Percentiles rank a stretch among this genome's conserved stretches.
Conservation (phyloP, 2,797 vertebrate species). For the Eospalax fontanierii region DNA sequence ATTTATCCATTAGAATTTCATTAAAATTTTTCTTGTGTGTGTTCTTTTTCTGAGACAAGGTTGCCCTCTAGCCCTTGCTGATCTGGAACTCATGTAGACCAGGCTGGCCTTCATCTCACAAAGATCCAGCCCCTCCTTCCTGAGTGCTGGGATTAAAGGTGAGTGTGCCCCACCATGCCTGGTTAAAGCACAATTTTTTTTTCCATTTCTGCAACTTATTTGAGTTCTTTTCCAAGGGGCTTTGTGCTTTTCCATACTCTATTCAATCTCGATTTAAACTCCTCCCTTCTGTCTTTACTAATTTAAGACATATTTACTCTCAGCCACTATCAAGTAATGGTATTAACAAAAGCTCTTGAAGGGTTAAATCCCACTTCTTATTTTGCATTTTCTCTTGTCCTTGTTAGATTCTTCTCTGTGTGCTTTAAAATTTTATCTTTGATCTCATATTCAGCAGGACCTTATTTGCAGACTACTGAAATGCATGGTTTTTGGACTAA, state of each 20-base stretch:
- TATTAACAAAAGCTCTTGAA: background rate
- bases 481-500: background rate
- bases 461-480: constrained; percentile 29
- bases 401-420: background rate
- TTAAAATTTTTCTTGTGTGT: constrained; percentile 50
- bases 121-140: too few species aligned
- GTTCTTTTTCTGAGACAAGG: too few species aligned
- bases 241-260: background rate
- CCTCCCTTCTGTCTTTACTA: constrained; percentile 40
- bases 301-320: constrained; percentile 29
- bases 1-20: background rate
- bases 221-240: background rate
- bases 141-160: too few species aligned
- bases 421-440: constrained; percentile 1
- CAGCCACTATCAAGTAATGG: constrained; percentile 9
- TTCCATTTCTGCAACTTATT: background rate
- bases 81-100: too few species aligned
- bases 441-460: background rate
- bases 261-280: constrained; percentile 37
- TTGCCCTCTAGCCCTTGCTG: too few species aligned
- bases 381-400: background rate
- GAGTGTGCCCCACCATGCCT: too few species aligned
- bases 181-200: background rate
- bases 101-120: too few species aligned
- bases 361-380: background rate